Evolutionary conservation across 35 echinoderm and acorn worm genomes (phyloP).

Genomic region (Acanthaster planci): DNA sequence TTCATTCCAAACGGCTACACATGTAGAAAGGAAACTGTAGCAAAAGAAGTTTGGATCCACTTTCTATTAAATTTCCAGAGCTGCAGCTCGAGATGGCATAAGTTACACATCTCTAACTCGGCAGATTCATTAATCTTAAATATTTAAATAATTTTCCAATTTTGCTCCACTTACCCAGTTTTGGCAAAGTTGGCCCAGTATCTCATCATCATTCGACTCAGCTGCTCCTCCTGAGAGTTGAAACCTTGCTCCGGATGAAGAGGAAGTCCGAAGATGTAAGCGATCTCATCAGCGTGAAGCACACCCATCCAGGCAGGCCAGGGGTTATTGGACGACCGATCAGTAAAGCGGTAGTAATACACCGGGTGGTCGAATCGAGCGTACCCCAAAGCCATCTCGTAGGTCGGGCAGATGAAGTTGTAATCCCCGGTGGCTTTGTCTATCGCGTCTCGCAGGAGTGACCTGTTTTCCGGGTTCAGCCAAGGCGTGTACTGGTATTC

Average conservation of each 20-base stretch:
- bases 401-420: slow-evolving; percentile 67
- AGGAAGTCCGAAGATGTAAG: slow-evolving; percentile 84
- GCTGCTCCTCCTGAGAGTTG: slow-evolving; percentile 47
- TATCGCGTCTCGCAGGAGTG: slow-evolving; percentile 66
- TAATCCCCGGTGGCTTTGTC: slow-evolving; percentile 75
- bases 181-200: slow-evolving; percentile 91
- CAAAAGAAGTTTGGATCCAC: too few species aligned
- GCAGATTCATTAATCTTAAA: too few species aligned
- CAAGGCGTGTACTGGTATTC: slow-evolving; percentile 87
- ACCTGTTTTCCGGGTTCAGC: slow-evolving; percentile 61
- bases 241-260: slow-evolving; percentile 58
- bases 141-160: neutral
- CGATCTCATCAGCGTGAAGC: slow-evolving; percentile 94
- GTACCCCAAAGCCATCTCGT: slow-evolving; percentile 67
- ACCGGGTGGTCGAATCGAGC: slow-evolving; percentile 62
- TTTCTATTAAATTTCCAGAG: too few species aligned
- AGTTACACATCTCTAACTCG: too few species aligned
- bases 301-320: slow-evolving; percentile 98
- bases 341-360: slow-evolving; percentile 79
- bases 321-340: slow-evolving; percentile 71
- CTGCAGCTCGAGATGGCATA: too few species aligned
- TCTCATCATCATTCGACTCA: slow-evolving; percentile 92
- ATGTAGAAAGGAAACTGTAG: too few species aligned
- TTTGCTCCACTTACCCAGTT: slow-evolving; percentile 83
- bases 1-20: too few species aligned